These are phyloP conservation scores for Acanthisitta chloris DNA, from an alignment of 2,113 vertebrate species.

Conservation along the genomic window DNA sequence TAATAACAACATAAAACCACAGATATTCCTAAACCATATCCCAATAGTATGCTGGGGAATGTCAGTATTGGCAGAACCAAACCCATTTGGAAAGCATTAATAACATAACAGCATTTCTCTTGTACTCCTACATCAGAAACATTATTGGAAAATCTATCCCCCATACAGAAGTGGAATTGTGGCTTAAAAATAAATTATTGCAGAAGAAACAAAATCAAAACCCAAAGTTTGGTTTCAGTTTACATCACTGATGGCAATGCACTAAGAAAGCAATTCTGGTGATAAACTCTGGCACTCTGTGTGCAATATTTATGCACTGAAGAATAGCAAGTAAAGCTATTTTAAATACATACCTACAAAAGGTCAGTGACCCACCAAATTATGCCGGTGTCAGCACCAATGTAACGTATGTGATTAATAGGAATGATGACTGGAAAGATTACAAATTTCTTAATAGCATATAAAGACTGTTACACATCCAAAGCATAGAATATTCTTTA, in stretches of 20 bases:
- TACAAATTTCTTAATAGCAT: background rate
- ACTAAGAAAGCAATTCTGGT: background rate
- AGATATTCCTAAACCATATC: background rate
- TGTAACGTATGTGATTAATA: background rate
- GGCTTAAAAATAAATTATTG: background rate
- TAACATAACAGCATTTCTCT: background rate
- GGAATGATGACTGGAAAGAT: background rate
- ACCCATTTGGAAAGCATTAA: background rate
- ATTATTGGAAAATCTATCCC: background rate
- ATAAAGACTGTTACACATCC: background rate
- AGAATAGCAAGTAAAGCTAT: background rate
- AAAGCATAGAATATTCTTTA: background rate
- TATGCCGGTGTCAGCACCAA: background rate
- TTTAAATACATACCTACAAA: background rate
- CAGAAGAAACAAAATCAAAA: background rate
- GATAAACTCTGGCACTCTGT: background rate
- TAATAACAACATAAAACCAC: background rate
- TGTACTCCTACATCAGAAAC: background rate
- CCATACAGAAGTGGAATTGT: background rate
- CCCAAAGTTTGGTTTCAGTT: background rate
- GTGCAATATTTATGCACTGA: background rate
- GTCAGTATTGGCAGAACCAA: background rate
- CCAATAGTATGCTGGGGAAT: background rate
- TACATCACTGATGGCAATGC: background rate
- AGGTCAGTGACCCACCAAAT: background rate